Conservation (phyloP, 2,113 vertebrate species). For the Progne subis region DNA sequence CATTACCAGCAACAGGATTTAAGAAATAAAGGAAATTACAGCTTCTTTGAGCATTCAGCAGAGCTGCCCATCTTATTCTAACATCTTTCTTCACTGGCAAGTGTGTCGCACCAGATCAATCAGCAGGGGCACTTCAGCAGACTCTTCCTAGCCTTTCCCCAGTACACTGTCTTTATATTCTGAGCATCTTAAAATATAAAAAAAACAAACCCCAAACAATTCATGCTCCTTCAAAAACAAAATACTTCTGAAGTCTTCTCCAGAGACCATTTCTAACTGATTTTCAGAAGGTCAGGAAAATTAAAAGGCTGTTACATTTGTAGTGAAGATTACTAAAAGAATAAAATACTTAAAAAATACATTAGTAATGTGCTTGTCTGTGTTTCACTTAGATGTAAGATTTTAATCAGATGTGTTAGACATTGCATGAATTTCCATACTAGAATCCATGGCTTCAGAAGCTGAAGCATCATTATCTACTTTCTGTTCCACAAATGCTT, state of each 20-base stretch:
- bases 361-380: slow-evolving; percentile 75
- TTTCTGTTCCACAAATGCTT: slow-evolving; percentile 84
- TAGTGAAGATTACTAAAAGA: slow-evolving; percentile 60
- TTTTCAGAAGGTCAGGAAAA: slow-evolving; percentile 64
- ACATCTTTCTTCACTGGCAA: slow-evolving; percentile 31
- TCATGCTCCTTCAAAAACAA: slow-evolving; percentile 43
- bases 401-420: slow-evolving; percentile 77
- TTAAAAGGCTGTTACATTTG: slow-evolving; percentile 52
- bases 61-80: slow-evolving; percentile 53
- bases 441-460: slow-evolving; percentile 86
- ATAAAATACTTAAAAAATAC: slow-evolving; percentile 59
- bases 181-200: slow-evolving; percentile 63
- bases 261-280: slow-evolving; percentile 60
- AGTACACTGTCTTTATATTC: slow-evolving; percentile 52
- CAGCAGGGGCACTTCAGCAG: slow-evolving; percentile 55
- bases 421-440: slow-evolving; percentile 80
- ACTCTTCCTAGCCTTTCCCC: slow-evolving; percentile 41
- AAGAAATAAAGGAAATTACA: slow-evolving; percentile 30
- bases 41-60: slow-evolving; percentile 22
- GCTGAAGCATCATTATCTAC: slow-evolving; percentile 80
- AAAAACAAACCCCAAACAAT: not conserved
- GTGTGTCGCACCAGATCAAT: slow-evolving; percentile 39
- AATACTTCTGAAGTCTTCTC: slow-evolving; percentile 55
- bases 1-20: slow-evolving; percentile 1
- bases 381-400: slow-evolving; percentile 23